Conservation (phyloP, 2,113 vertebrate genomes). For the Python bivittatus region DNA sequence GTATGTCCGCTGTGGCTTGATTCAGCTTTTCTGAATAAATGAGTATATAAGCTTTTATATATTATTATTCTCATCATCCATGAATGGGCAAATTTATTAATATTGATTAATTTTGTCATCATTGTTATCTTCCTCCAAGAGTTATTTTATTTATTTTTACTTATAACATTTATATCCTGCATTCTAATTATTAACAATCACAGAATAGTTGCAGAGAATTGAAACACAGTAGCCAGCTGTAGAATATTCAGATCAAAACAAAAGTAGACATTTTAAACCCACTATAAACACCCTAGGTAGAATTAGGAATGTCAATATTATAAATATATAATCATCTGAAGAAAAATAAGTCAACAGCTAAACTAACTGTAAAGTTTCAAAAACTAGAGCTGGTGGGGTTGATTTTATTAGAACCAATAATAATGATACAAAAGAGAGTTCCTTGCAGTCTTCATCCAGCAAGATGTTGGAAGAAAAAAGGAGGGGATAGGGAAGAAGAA, state of each 20-base stretch:
- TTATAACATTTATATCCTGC: neutral
- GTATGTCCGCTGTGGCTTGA: neutral
- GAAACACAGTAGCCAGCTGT: neutral
- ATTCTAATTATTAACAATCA: neutral
- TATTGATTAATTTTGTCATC: neutral
- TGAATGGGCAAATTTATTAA: neutral
- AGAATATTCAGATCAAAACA: neutral
- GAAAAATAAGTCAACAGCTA: neutral
- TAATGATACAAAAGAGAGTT: neutral
- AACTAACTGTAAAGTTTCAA: neutral
- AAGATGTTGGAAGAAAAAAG: neutral
- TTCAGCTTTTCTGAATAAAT: neutral
- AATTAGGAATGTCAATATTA: rapidly evolving
- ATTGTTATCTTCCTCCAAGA: neutral
- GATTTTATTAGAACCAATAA: neutral
- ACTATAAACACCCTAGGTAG: neutral
- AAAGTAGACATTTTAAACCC: neutral
- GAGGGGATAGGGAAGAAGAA: neutral
- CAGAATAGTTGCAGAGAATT: neutral
- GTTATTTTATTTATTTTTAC: neutral
- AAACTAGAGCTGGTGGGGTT: neutral
- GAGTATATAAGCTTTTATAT: neutral
- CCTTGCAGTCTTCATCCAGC: neutral
- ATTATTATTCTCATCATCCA: neutral
- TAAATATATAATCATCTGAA: neutral